phyloP scores from a whole-genome alignment of 1,140 invertebrate genomes.

The Solenopsis invicta region DNA sequence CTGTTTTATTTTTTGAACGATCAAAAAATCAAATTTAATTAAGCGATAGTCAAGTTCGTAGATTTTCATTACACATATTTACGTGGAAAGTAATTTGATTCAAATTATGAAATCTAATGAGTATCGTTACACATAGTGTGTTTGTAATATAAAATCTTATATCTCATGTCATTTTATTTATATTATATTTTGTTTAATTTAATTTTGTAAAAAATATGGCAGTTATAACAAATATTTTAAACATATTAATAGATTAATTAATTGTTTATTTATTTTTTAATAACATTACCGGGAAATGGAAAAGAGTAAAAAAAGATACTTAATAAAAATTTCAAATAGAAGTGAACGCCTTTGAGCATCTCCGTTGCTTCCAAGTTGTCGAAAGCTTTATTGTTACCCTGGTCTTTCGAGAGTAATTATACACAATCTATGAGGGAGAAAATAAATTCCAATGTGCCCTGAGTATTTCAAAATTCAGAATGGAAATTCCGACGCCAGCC shows the following conservation, averaged over 20 bases:
- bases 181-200: conserved; percentile 13
- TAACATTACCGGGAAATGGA: not conserved
- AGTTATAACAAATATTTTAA: not conserved
- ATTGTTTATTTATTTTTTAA: not conserved
- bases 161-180: not conserved
- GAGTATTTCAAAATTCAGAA: conserved; percentile 24
- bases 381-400: not conserved
- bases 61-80: too few relatives aligned
- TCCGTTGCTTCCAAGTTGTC: conserved; percentile 17
- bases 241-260: not conserved
- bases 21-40: too few relatives aligned
- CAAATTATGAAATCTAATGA: too few relatives aligned
- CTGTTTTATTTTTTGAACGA: not conserved
- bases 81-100: too few relatives aligned
- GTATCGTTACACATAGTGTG: too few relatives aligned
- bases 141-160: not conserved
- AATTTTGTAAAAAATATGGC: not conserved
- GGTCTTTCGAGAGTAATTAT: conserved; percentile 5
- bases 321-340: not conserved
- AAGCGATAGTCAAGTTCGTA: too few relatives aligned
- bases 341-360: not conserved
- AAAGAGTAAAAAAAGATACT: not conserved
- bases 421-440: conserved; percentile 35
- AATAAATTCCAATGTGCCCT: conserved; percentile 39
- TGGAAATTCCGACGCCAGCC: conserved; percentile 45